A percentile compares a stretch with the other conserved stretches of the same genome.
These are phyloP conservation scores for Synaphobranchus kaupii DNA, from an alignment of 2,797 vertebrate species.

Conservation along the genomic window DNA sequence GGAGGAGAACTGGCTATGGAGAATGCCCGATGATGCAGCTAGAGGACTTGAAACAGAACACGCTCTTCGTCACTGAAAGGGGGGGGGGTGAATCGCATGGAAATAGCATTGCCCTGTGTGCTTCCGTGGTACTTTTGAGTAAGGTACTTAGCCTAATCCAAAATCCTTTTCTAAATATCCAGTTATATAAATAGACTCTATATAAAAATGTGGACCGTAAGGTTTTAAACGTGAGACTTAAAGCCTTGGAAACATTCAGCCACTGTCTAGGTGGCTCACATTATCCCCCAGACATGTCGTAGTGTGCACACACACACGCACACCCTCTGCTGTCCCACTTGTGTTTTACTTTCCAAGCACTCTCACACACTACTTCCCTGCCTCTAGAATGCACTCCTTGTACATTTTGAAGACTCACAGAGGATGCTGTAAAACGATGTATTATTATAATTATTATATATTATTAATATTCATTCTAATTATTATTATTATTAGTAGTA, in stretches of 20 bases:
- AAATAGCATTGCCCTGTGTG: slow-evolving; percentile 6
- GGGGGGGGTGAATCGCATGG: neutral
- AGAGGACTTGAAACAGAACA: slow-evolving; percentile 1
- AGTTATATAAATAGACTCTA: neutral
- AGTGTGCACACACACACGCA: too few relatives aligned
- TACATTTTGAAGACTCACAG: too few relatives aligned
- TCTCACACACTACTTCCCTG: too few relatives aligned
- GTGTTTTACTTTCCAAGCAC: too few relatives aligned
- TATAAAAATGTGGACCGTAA: neutral
- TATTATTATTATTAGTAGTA: too few relatives aligned
- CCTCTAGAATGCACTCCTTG: too few relatives aligned
- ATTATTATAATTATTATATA: too few relatives aligned
- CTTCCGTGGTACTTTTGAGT: neutral
- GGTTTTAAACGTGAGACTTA: neutral
- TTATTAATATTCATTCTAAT: too few relatives aligned
- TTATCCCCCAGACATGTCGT: too few relatives aligned
- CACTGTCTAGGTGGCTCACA: too few relatives aligned
- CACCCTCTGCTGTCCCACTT: too few relatives aligned
- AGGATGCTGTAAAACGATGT: too few relatives aligned
- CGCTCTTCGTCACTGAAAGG: neutral
- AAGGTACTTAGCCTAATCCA: neutral
- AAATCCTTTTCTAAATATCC: neutral
- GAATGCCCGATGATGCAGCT: neutral
- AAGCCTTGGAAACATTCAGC: neutral
- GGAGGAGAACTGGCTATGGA: neutral